phyloP scores from a whole-genome alignment of 2,113 vertebrate species.

The Lepus americanus region DNA sequence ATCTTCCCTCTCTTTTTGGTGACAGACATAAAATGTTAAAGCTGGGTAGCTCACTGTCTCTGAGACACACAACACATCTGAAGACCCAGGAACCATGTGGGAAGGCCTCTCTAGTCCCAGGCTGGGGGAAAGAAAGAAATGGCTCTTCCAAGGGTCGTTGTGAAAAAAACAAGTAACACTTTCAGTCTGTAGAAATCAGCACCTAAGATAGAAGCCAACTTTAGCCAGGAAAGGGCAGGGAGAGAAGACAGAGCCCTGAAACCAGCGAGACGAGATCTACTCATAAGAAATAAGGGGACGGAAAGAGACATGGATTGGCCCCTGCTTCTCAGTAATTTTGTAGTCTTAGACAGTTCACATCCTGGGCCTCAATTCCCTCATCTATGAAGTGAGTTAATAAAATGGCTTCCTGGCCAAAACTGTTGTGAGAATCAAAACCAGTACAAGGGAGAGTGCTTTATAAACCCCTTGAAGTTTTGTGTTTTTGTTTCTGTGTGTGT shows the following conservation, averaged over 20 bases:
- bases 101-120: constrained; percentile 46
- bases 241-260: neutral
- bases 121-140: neutral
- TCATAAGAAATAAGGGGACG: neutral
- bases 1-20: constrained; percentile 67
- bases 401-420: constrained; percentile 8
- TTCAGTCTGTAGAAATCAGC: constrained; percentile 26
- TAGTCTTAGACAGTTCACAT: neutral
- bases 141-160: constrained; percentile 4
- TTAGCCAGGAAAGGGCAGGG: neutral
- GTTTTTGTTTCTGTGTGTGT: neutral
- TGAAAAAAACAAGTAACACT: constrained; percentile 58
- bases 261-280: constrained; percentile 12
- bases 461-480: neutral
- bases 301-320: neutral
- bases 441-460: neutral
- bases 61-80: constrained; percentile 61
- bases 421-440: constrained; percentile 33
- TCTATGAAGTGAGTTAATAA: constrained; percentile 38
- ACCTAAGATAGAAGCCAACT: constrained; percentile 3
- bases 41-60: constrained; percentile 49
- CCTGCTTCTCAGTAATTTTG: neutral
- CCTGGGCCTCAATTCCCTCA: constrained; percentile 29
- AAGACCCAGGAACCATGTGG: constrained; percentile 46
- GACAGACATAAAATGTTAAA: constrained; percentile 69